A percentile compares a stretch with the other conserved stretches of the same genome.
These are phyloP conservation scores for Tetanocera ferruginea DNA, from an alignment of 2,888 invertebrate species.

Conservation along the genomic window DNA sequence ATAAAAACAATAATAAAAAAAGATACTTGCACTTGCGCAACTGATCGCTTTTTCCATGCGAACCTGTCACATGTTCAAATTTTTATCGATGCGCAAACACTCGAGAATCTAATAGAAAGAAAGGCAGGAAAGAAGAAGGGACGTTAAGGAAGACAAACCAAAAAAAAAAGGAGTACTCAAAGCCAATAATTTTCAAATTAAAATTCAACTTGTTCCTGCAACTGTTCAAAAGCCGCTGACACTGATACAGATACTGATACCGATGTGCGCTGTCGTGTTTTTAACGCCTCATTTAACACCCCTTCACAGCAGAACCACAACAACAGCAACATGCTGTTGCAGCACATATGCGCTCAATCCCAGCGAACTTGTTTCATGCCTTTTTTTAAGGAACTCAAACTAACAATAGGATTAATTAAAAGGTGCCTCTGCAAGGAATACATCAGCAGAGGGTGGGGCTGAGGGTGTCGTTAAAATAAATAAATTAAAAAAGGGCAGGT, in stretches of 20 bases:
- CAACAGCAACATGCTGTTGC: not conserved
- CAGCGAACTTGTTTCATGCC: conserved; percentile 19
- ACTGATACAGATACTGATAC: conserved; percentile 5
- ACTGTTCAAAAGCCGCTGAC: not conserved
- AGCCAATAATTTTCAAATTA: conserved; percentile 36
- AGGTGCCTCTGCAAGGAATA: not conserved
- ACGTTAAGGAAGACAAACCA: not conserved
- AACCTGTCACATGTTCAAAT: conserved; percentile 53
- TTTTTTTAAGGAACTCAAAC: conserved; percentile 22
- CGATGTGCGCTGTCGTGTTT: conserved; percentile 11
- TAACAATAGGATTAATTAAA: conserved; percentile 36
- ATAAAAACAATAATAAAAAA: conserved; percentile 15
- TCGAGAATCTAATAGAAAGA: no score
- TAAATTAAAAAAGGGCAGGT: not conserved
- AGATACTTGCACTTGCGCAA: conserved; percentile 50
- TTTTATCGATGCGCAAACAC: conserved; percentile 26
- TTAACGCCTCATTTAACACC: conserved; percentile 44
- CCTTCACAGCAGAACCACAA: not conserved
- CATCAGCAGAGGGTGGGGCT: conserved; percentile 8
- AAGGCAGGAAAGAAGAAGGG: not conserved
- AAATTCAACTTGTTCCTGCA: conserved; percentile 24
- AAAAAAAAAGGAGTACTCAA: conserved; percentile 9
- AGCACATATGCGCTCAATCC: conserved; percentile 38
- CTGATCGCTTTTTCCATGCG: conserved; percentile 53
- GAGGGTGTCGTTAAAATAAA: conserved; percentile 19